Evolutionary conservation across 2,888 invertebrate species (phyloP).

Genomic region (Nebria brevicollis): DNA sequence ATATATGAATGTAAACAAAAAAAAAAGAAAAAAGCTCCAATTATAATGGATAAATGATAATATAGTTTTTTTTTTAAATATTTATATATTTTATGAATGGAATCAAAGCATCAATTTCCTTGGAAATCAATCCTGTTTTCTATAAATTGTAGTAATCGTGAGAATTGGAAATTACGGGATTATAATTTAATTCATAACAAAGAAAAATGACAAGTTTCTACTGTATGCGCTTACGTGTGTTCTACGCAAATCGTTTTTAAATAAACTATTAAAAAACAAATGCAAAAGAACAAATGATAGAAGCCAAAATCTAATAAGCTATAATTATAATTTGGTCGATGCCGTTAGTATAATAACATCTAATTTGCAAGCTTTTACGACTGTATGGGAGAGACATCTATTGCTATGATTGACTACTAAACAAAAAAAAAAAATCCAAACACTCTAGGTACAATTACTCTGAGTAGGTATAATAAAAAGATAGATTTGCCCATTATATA

Average conservation of each 20-base stretch:
- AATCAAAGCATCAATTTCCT: too few relatives aligned
- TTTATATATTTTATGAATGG: not conserved
- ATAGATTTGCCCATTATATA: constrained; percentile 15
- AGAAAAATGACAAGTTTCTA: too few relatives aligned
- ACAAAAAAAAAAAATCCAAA: constrained; percentile 20
- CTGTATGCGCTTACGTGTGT: too few relatives aligned
- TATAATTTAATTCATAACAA: too few relatives aligned
- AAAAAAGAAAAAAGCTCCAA: too few relatives aligned
- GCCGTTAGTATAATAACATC: constrained; percentile 22
- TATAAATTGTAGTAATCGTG: too few relatives aligned
- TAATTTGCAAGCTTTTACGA: constrained; percentile 14
- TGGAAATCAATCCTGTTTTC: too few relatives aligned
- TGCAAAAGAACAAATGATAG: not conserved
- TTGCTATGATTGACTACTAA: constrained; percentile 19
- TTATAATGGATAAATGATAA: not conserved
- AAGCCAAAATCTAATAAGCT: constrained; percentile 6
- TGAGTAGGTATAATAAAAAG: constrained; percentile 2
- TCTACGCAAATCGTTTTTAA: too few relatives aligned
- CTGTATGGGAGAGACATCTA: not conserved
- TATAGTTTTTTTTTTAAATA: not conserved
- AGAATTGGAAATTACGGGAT: too few relatives aligned
- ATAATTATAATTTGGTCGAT: not conserved
- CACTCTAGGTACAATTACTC: not conserved
- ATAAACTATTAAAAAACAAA: not conserved
- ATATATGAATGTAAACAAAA: too few relatives aligned